Percentiles rank a stretch among this genome's conserved stretches.
These are phyloP conservation scores for Campopleginae sp. DNA, from an alignment of 2,888 invertebrate genomes.

Conservation along the genomic window DNA sequence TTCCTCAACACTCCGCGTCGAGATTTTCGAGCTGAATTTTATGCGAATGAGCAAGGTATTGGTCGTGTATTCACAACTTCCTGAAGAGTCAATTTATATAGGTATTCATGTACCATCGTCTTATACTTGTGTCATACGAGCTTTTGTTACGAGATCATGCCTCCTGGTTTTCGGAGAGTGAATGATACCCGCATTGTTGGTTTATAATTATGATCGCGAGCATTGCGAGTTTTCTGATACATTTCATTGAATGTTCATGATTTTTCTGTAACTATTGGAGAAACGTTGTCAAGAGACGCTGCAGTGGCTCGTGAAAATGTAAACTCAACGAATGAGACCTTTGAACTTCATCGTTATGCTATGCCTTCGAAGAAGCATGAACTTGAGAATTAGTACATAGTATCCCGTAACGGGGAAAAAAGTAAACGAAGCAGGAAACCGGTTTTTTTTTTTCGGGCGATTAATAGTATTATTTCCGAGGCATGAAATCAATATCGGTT, in stretches of 20 bases:
- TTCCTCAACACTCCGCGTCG: not conserved
- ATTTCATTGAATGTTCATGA: not conserved
- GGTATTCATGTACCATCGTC: not conserved
- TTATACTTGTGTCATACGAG: not conserved
- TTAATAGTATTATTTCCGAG: not conserved
- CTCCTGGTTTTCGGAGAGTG: not conserved
- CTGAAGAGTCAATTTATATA: not conserved
- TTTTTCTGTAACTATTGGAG: not conserved
- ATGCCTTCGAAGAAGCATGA: slow-evolving; percentile 21
- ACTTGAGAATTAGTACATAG: slow-evolving; percentile 10
- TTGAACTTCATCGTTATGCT: slow-evolving; percentile 29
- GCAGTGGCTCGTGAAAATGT: no score
- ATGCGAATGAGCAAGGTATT: not conserved
- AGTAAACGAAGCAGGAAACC: slow-evolving; percentile 35
- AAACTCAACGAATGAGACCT: slow-evolving; percentile 20
- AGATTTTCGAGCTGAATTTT: slow-evolving; percentile 1
- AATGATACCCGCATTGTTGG: no score
- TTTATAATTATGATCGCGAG: no score
- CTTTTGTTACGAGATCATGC: not conserved
- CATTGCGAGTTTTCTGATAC: no score
- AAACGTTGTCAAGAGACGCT: no score
- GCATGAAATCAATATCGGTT: not conserved
- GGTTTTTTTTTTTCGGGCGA: slow-evolving; percentile 39
- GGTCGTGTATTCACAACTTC: not conserved
- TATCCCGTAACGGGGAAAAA: slow-evolving; percentile 13